These are phyloP conservation scores for Gari tellinella DNA, from an alignment of 2,888 invertebrate genomes.

Conservation along the genomic window DNA sequence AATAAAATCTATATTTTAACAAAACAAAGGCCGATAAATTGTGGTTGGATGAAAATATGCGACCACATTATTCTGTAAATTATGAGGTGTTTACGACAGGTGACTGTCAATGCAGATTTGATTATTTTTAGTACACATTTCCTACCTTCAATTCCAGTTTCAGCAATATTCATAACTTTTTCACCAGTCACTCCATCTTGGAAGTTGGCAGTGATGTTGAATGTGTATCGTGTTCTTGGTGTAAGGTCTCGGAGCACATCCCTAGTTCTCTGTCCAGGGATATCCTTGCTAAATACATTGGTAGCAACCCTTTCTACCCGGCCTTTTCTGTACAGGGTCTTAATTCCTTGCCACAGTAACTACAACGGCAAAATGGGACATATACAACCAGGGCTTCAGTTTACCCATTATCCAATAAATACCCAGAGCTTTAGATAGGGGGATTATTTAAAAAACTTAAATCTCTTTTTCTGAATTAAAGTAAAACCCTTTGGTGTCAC, in stretches of 20 bases:
- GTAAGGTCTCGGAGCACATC: slow-evolving; percentile 74
- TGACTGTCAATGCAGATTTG: too few relatives aligned
- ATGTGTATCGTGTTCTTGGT: slow-evolving; percentile 81
- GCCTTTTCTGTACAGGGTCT: slow-evolving; percentile 74
- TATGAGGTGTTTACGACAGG: too few relatives aligned
- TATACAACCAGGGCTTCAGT: too few relatives aligned
- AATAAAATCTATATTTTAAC: too few relatives aligned
- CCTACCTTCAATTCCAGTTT: slow-evolving; percentile 79
- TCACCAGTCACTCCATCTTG: slow-evolving; percentile 75
- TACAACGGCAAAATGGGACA: slow-evolving; percentile 52
- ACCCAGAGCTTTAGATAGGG: too few relatives aligned
- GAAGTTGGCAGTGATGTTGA: slow-evolving; percentile 82
- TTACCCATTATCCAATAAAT: too few relatives aligned
- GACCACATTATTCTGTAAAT: background rate
- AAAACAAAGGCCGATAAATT: too few relatives aligned
- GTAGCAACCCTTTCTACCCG: slow-evolving; percentile 59
- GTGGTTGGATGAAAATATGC: background rate
- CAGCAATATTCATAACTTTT: slow-evolving; percentile 69
- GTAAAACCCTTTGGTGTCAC: too few relatives aligned
- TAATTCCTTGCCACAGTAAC: slow-evolving; percentile 78
- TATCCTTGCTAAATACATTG: slow-evolving; percentile 51
- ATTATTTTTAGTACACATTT: too few relatives aligned
- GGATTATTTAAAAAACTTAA: too few relatives aligned
- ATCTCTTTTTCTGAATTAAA: too few relatives aligned
- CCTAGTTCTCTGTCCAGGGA: slow-evolving; percentile 70